Evolutionary conservation across 1,140 invertebrate genomes (phyloP), one percentile per base, ranked within the genome.

Genomic region (Chrysoperla carnea): DNA sequence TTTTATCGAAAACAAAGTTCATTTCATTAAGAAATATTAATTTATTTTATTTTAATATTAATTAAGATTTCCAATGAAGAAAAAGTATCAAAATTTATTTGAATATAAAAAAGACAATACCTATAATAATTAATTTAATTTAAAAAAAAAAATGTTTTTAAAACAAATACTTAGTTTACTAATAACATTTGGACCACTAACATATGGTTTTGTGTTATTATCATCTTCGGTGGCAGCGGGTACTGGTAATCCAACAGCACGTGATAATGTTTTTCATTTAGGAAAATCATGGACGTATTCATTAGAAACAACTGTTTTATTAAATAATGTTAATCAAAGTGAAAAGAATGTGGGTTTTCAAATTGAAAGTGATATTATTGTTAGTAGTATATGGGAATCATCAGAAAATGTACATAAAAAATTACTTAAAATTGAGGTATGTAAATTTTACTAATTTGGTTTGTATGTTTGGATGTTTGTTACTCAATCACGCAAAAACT

Each of bases 281-380:
- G 62, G 62, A n/a, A 53, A 54, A 13, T 43, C 47, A 12, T 50
- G 56, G 29, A 56, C 48, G 4, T 75, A 72, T 46, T 50, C 57
- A 11, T 53, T 70, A 29, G 59, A 58, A 17, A 67, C 63, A 3
- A 68, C 63, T 4, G 59, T 71, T 36, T 49, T 72, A 12, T 59
- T 74, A 33, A 67, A 67, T 49, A 69, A 73, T 50, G 58, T 56
- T 35, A 53, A 52, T 39, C 50, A 48, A 44, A 47, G 50, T 4
- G 60, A 56, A 3, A 72, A 68, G 43, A 68, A 75, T 46, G 72
- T 76, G 29, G 75, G 75, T 8, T 76, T 72, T 52, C 63, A 64
- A 46, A 47, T 74, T 23, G 58, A 63, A 29, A 63, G 61, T 17
- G 57, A 61, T 40, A 52, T 76, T 2, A 49, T 57, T 11, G 58